phyloP scores from a whole-genome alignment of 1,140 invertebrate species.

The Cephus cinctus region DNA sequence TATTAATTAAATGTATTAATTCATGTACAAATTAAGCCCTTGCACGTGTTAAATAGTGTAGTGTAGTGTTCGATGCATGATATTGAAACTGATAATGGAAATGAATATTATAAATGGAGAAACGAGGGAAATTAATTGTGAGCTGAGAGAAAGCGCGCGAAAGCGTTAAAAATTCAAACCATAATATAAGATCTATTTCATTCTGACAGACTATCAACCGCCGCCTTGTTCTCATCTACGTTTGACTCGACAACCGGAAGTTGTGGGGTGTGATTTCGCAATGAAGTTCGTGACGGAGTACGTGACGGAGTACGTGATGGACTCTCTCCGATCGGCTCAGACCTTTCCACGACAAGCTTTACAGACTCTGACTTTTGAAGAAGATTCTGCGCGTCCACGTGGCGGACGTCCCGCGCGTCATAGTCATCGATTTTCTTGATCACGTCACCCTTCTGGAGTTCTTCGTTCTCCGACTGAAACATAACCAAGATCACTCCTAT shows the following conservation, averaged over 20 bases:
- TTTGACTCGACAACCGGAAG: conserved; percentile 56
- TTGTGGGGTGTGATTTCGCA: conserved; percentile 53
- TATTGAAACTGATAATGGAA: too few relatives aligned
- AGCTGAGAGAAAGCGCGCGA: too few relatives aligned
- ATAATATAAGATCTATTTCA: too few relatives aligned
- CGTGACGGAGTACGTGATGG: background rate
- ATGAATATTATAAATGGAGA: too few relatives aligned
- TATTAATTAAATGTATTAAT: too few relatives aligned
- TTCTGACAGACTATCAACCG: conserved; percentile 45
- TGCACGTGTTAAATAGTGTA: too few relatives aligned
- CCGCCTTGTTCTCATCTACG: conserved; percentile 38
- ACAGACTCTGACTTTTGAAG: conserved; percentile 76
- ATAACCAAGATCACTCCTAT: conserved; percentile 11
- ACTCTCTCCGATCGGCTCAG: conserved; percentile 36
- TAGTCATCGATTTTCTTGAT: conserved; percentile 86
- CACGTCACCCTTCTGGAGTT: conserved; percentile 83
- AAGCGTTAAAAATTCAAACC: too few relatives aligned
- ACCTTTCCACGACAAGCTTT: conserved; percentile 62
- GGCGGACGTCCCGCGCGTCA: conserved; percentile 80
- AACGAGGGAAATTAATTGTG: too few relatives aligned
- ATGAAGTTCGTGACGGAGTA: conserved; percentile 30
- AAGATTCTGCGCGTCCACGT: conserved; percentile 86
- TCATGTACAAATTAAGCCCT: too few relatives aligned
- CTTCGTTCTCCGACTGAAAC: conserved; percentile 75
- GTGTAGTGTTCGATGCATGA: too few relatives aligned